Percentiles rank a stretch among this genome's conserved stretches.
Evolutionary conservation across 2,113 vertebrate species (phyloP).

Genomic region (Poeciliopsis prolifica): DNA sequence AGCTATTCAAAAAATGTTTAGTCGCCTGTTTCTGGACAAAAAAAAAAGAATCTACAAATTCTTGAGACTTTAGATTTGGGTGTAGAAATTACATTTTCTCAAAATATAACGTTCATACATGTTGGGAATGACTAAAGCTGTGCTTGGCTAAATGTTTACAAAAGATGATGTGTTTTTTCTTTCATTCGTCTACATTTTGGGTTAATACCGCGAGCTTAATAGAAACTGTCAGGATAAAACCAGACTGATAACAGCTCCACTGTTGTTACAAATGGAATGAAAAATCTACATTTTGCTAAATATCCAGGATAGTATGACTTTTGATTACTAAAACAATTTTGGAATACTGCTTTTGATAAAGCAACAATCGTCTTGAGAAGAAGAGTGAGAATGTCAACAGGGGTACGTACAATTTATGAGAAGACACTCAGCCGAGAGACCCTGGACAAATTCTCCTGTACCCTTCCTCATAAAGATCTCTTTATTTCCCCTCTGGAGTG

Average conservation of each 20-base stretch:
- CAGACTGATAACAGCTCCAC: no score
- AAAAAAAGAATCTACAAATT: no score
- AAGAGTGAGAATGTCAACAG: neutral
- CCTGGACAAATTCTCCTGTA: conserved; percentile 63
- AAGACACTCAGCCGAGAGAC: conserved; percentile 43
- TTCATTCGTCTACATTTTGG: neutral
- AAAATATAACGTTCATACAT: neutral
- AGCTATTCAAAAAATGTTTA: neutral
- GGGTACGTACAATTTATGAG: conserved; percentile 23
- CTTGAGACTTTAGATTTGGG: no score
- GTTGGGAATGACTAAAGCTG: neutral
- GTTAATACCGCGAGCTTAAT: neutral
- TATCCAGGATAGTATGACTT: neutral
- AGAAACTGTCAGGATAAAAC: neutral
- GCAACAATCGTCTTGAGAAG: neutral
- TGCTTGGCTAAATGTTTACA: neutral
- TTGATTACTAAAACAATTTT: neutral
- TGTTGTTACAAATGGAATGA: neutral
- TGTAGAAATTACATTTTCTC: neutral
- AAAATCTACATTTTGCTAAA: neutral
- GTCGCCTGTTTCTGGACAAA: neutral
- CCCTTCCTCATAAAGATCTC: conserved; percentile 63
- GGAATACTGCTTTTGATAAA: neutral
- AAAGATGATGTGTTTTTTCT: neutral
- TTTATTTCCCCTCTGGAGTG: conserved; percentile 76